Base-by-base conservation (phyloP, 2,797 vertebrate genomes). In the Kryptolebias ocellatus region DNA sequence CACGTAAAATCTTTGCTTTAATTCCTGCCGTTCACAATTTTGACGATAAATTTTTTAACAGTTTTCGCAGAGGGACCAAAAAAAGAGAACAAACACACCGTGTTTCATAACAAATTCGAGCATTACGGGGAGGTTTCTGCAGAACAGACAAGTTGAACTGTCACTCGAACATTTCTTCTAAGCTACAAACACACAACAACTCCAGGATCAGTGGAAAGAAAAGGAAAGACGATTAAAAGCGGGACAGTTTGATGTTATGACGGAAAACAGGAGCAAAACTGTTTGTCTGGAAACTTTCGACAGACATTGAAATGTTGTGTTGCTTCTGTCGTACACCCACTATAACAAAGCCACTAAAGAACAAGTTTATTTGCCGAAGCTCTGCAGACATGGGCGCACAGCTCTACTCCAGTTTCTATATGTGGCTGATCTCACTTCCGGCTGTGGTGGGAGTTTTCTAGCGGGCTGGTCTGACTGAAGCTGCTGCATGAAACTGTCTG, bases 381-480 rank as follows among this genome's bases (percentile, higher is more conserved):
- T 49, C 42, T 69, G 70, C 65, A 73, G 58, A 76, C 53, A 68
- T 56, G 70, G 74, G 54, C 56, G 14, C 28, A 68, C 15, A 60
- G 75, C 70, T 60, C 52, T 28, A 27, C 72, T 57, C 52, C 2
- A 74, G 64, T 83, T 88, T 90, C 86, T 88, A 79, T 76, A 87
- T 70, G 83, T 52, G 68, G 79, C 83, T 72, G 79, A 88, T 91
- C 92, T 92, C 85, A 85, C 76, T 90, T 94, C 91, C 79, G 89
- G 90, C 71, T 94, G 90, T 4, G 90, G 92, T 87, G 83, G 76
- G 84, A 81, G 89, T 85, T 94, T 94, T 90, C 91, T 89, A 90
- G 78, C 86, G 91, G 84, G 74, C 74, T 29, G 70, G 86, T 76
- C 75, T 86, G 77, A 90, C 78, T 79, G 75, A 79, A 76, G 81